Evolutionary conservation across 2,113 vertebrate species (phyloP).

Genomic region (Scartelaos histophorus): DNA sequence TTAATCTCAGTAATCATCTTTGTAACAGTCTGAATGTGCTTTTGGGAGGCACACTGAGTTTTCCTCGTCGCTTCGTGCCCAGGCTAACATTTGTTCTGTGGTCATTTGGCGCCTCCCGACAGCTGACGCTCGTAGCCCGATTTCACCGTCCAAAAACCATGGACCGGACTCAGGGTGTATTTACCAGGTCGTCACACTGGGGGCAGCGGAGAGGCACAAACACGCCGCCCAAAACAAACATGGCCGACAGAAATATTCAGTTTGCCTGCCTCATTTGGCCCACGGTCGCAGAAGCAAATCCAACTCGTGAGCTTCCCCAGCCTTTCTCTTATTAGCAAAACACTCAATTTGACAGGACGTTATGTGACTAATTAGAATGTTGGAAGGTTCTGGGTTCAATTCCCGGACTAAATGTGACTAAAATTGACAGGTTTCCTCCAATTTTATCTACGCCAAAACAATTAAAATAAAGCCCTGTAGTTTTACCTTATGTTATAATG

Average conservation of each 20-base stretch:
- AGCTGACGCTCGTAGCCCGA: slow-evolving; percentile 22
- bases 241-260: slow-evolving; percentile 53
- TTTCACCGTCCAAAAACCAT: slow-evolving; percentile 29
- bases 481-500: too few relatives aligned
- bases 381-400: neutral
- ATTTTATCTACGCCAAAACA: too few relatives aligned
- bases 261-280: slow-evolving; percentile 64
- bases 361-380: too few relatives aligned
- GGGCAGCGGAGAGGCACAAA: slow-evolving; percentile 24
- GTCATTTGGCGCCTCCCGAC: slow-evolving; percentile 35
- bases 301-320: slow-evolving; percentile 30
- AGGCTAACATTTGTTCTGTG: slow-evolving; percentile 39
- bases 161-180: neutral
- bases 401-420: neutral
- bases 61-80: slow-evolving; percentile 19
- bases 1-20: neutral
- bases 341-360: neutral
- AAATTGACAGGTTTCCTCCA: too few relatives aligned
- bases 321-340: slow-evolving; percentile 23
- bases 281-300: slow-evolving; percentile 50
- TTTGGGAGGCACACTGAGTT: slow-evolving; percentile 22
- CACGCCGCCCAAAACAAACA: slow-evolving; percentile 52
- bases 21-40: neutral
- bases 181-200: slow-evolving; percentile 1
- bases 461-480: too few relatives aligned